Conservation (phyloP, 2,888 invertebrate genomes). For the Julus scanicus region DNA sequence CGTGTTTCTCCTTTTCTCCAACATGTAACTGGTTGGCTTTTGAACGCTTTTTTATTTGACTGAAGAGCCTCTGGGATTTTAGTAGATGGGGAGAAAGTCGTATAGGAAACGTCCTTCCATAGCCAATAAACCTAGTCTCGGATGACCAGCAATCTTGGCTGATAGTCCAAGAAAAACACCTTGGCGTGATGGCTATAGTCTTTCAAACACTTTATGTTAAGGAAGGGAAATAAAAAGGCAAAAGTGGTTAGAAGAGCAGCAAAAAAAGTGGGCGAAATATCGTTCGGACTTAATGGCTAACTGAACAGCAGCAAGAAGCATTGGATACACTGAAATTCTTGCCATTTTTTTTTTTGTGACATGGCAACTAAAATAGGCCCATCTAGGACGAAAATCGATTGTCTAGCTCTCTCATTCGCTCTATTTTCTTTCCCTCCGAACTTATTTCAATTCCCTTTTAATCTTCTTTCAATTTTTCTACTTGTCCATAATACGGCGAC, state of each 20-base stretch:
- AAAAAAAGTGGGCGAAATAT: slow-evolving; percentile 29
- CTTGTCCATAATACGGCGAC: slow-evolving; percentile 49
- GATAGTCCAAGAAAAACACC: slow-evolving; percentile 40
- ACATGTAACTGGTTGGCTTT: slow-evolving; percentile 30
- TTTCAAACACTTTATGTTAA: slow-evolving; percentile 47
- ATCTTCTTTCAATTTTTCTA: slow-evolving; percentile 55
- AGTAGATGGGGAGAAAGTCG: slow-evolving; percentile 11
- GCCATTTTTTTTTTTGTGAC: slow-evolving; percentile 34
- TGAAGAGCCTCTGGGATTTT: background rate
- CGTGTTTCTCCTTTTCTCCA: background rate
- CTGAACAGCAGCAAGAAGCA: slow-evolving; percentile 1
- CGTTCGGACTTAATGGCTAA: slow-evolving; percentile 30
- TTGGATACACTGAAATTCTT: slow-evolving; percentile 16
- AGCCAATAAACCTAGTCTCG: slow-evolving; percentile 42
- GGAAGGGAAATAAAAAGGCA: slow-evolving; percentile 43
- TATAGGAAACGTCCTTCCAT: slow-evolving; percentile 37
- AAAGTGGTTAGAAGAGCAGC: slow-evolving; percentile 44
- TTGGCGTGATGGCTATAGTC: slow-evolving; percentile 35
- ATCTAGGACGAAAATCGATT: slow-evolving; percentile 32
- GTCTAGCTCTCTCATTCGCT: slow-evolving; percentile 18
- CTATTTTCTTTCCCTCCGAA: slow-evolving; percentile 3
- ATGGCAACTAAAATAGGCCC: slow-evolving; percentile 14
- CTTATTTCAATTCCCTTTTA: slow-evolving; percentile 54
- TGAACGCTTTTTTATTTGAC: slow-evolving; percentile 32
- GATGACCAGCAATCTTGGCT: slow-evolving; percentile 47